Conservation (phyloP, 2,113 vertebrate species). For the Pollimyrus isidori region DNA sequence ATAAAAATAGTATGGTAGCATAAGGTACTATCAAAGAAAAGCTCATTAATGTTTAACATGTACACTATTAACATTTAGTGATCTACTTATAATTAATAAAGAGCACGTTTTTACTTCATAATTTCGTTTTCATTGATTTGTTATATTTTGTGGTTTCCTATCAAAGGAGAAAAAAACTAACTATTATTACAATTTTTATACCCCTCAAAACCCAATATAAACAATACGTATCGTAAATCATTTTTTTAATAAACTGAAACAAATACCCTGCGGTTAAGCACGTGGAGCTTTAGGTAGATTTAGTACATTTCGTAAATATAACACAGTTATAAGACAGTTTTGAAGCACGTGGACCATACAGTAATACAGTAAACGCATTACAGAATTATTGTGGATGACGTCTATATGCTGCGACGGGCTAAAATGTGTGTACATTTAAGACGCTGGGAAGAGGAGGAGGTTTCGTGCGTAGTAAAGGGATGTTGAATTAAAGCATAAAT, state of each 20-base stretch:
- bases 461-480: slow-evolving; percentile 16
- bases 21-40: not conserved
- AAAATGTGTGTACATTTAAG: slow-evolving; percentile 47
- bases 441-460: slow-evolving; percentile 31
- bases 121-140: not conserved
- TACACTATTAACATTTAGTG: not conserved
- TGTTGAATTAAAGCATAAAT: slow-evolving; percentile 11
- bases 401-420: slow-evolving; percentile 48
- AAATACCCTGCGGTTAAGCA: not conserved
- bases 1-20: not conserved
- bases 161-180: not conserved
- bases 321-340: not conserved
- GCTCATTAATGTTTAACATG: not conserved
- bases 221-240: not conserved
- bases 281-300: not conserved
- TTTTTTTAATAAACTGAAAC: not conserved
- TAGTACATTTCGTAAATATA: not conserved
- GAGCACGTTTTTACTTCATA: not conserved
- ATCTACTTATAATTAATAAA: not conserved
- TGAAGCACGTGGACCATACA: slow-evolving; percentile 7
- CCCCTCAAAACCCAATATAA: not conserved
- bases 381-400: slow-evolving; percentile 43
- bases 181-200: not conserved
- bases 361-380: slow-evolving; percentile 8
- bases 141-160: not conserved